Evolutionary conservation across 2,797 vertebrate species (phyloP).

Genomic region (Astyanax mexicanus): DNA sequence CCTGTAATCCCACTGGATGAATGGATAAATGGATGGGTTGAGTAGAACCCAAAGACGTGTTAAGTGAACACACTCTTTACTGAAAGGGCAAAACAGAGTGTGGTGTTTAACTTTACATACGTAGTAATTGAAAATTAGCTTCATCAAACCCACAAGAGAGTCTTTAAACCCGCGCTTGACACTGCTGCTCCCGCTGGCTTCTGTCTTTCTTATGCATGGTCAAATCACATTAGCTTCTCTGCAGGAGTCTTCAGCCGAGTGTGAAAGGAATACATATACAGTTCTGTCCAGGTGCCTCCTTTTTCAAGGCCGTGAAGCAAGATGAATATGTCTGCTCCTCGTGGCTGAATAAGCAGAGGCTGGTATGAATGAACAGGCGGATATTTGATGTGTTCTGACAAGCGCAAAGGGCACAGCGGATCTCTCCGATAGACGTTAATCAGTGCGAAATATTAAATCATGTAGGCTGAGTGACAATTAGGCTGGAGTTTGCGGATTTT

Average conservation of each 20-base stretch:
- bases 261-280: conserved; percentile 64
- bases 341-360: conserved; percentile 4
- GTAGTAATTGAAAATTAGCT: conserved; percentile 17
- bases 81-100: neutral
- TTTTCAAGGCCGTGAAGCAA: conserved; percentile 17
- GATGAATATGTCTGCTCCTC: conserved; percentile 15
- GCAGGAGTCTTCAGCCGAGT: conserved; percentile 62
- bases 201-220: conserved; percentile 70
- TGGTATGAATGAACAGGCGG: neutral
- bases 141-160: conserved; percentile 16
- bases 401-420: neutral
- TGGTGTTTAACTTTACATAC: conserved; percentile 11
- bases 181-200: conserved; percentile 38
- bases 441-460: neutral
- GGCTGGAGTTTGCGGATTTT: too few species aligned
- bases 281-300: conserved; percentile 63
- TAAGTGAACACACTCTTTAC: neutral
- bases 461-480: neutral
- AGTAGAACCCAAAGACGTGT: neutral
- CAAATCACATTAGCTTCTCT: conserved; percentile 72
- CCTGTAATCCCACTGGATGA: neutral
- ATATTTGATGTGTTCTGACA: neutral
- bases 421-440: neutral
- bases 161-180: conserved; percentile 18
- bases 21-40: conserved; percentile 15